Evolutionary conservation across 2,797 vertebrate genomes (phyloP), one percentile per base, ranked within the genome.

Genomic region (Valencia hispanica): DNA sequence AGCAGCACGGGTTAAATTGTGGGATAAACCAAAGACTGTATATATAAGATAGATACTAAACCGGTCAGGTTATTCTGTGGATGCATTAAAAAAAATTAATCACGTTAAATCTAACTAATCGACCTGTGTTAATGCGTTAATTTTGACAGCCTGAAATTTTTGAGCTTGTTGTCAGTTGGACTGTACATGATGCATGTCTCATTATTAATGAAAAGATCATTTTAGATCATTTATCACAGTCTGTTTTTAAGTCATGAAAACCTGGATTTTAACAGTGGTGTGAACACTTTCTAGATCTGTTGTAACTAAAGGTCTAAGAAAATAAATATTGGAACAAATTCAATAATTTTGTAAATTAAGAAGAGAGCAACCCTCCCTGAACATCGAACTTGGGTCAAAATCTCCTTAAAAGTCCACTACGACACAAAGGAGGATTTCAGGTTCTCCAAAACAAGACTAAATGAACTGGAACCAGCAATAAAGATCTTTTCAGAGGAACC

Each of bases 361-460:
- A 78, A 72, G 15, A n/a, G 71, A 76, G 63, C 32, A 57, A 85
- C 59, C 48, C 51, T 66, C 18, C 75, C 73, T 57, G 79, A 18
- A 82, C 20, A 7, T 79, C 63, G 68, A 83, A 80, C 59, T 69
- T 65, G 20, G 34, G 10, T 65, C 61, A 65, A 39, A 65, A 39
- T 4, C 18, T 36, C 34, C 20, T 11, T 61, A 39, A 63, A 34
- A 34, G 32, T 15, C 59, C 32, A 63, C 32, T 17, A 36, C 17
- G 9, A 81, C 79, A 68, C 78, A 78, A 32, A 85, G 51, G 32
- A 75, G 69, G 45, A 84, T 70, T 86, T 71, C 55, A 89, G 75
- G 83, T 81, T 74, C 73, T 86, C 68, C 72, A 79, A 84, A 85
- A 68, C 70, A 84, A 73, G 8, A 51, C 75, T 72, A 77, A 41